Evolutionary conservation across 2,888 invertebrate genomes (phyloP).

Genomic region (Mactromeris polynyma): DNA sequence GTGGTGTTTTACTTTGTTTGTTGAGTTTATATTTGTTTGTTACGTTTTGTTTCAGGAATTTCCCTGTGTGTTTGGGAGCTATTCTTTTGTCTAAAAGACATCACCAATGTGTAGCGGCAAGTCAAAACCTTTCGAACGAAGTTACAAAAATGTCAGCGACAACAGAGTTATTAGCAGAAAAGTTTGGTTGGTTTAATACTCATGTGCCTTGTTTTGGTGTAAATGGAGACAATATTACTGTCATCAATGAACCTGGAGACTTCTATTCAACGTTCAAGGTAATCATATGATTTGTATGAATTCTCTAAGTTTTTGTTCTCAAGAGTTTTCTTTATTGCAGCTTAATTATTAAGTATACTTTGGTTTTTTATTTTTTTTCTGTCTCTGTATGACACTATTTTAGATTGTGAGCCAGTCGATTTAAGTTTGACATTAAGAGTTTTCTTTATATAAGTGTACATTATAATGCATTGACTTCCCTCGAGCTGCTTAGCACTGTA

Average conservation of each 20-base stretch:
- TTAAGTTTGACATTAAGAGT: no score
- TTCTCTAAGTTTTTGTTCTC: background rate
- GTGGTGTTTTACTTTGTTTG: background rate
- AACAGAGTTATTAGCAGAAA: slow-evolving; percentile 30
- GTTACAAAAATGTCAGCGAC: slow-evolving; percentile 18
- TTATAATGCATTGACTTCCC: no score
- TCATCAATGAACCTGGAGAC: slow-evolving; percentile 83
- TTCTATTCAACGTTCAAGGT: slow-evolving; percentile 86
- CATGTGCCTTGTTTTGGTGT: slow-evolving; percentile 83
- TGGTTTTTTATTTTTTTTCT: no score
- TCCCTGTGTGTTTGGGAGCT: slow-evolving; percentile 18
- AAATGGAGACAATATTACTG: slow-evolving; percentile 81
- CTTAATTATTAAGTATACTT: no score
- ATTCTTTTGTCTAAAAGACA: slow-evolving; percentile 18
- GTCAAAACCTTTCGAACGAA: background rate
- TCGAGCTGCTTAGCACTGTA: no score
- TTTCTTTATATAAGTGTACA: no score
- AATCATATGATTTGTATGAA: background rate
- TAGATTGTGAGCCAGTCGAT: no score
- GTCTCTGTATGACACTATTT: no score
- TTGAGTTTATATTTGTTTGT: background rate
- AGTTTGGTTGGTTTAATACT: slow-evolving; percentile 78
- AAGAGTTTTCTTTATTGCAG: background rate
- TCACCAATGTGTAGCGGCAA: slow-evolving; percentile 20
- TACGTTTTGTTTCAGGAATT: slow-evolving; percentile 10